Base-by-base conservation (phyloP, 92 coral and sea anemone species). In the Epizoanthus ramosus region DNA sequence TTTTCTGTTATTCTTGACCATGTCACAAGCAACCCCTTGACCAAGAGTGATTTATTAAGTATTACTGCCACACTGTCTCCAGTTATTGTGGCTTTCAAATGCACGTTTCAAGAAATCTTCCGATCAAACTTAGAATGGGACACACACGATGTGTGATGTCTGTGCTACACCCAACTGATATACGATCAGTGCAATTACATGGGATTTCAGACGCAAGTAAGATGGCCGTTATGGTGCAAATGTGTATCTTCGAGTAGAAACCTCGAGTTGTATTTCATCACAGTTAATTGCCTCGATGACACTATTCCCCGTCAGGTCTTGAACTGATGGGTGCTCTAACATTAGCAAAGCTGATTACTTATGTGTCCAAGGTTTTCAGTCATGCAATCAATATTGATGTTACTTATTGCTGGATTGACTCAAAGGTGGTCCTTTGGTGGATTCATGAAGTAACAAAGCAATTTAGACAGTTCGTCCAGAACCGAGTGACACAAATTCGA, bases 21-120 rank as follows among this genome's bases (percentile, higher is more conserved):
- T 21, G 65, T 52, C 19, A 16, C 66, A 65, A 83, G 19, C 56
- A 83, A 45, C 57, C 52, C 79, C 54, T 66, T 28, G 10, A 70
- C 86, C 15, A 83, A 69, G 45, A 73, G 79, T 57, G 41, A 70
- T 18, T 67, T 83, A 41, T 83, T 87, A 19, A 83, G 80, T 33
- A 72, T 80, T 43, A 74, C 87, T 39, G 86, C 89, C 28, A 79
- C 65, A 74, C 57, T 85, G 9, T 89, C 92, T 9, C 92, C 87
- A 0, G 75, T 89, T 23, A 65, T 71, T 19, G 68, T 86, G 25
- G 15, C 80, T 28, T 58, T 86, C 75, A 85, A 85, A 74, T 75
- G 79, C 75, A 65, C 85, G 45, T 89, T 89, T 81, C 87, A 81
- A 58, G 85, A 85, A 57, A n/a, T 89, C 5, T 89, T 89, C 63